Conservation (phyloP, 2,797 vertebrate species). For the Sebastes ruberrimus region DNA sequence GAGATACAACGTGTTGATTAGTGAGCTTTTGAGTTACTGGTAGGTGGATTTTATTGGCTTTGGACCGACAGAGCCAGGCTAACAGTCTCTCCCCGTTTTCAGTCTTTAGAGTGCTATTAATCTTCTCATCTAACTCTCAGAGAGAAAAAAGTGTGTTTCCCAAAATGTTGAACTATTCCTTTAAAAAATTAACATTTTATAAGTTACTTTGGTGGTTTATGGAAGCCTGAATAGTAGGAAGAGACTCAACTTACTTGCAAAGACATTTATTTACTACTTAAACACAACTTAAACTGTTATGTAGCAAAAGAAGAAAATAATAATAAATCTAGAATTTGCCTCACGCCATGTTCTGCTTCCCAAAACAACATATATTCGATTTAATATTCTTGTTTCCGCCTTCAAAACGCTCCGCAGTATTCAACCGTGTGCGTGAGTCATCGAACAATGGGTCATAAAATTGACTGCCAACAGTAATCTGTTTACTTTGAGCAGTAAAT, state of each 20-base stretch:
- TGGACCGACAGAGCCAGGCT: neutral
- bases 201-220: neutral
- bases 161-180: neutral
- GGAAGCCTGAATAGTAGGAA: neutral
- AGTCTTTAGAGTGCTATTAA: neutral
- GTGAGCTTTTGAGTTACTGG: neutral
- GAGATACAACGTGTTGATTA: neutral
- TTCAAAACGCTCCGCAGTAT: neutral
- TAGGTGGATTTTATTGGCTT: neutral
- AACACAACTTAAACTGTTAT: neutral
- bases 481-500: constrained; percentile 20
- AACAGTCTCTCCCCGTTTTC: neutral
- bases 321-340: neutral
- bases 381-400: neutral
- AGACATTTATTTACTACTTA: neutral
- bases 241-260: neutral
- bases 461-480: constrained; percentile 2
- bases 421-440: neutral
- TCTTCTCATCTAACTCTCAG: neutral
- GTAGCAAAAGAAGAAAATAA: neutral
- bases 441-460: constrained; percentile 16
- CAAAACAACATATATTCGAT: neutral
- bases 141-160: neutral
- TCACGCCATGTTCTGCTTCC: neutral
- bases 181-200: neutral